Percentiles rank a stretch among this genome's conserved stretches.
These are phyloP conservation scores for Pelodytes ibericus DNA, from an alignment of 2,797 vertebrate genomes.

Conservation along the genomic window DNA sequence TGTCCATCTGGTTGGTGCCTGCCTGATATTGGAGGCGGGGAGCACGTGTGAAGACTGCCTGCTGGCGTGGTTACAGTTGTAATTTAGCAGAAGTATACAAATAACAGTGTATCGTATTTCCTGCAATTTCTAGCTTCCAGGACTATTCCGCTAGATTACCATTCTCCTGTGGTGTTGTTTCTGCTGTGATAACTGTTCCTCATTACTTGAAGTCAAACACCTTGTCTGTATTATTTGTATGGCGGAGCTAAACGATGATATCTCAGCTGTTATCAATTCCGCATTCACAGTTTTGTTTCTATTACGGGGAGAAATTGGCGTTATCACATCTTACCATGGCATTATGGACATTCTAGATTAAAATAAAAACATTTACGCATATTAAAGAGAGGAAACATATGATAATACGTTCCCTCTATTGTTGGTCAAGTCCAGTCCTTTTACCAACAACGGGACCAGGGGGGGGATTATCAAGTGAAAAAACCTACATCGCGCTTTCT, in stretches of 20 bases:
- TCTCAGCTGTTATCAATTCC: background rate
- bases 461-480: too few species aligned
- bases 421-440: too few species aligned
- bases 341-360: too few species aligned
- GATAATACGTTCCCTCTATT: too few species aligned
- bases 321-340: background rate
- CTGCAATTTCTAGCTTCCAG: background rate
- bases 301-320: background rate
- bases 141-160: background rate
- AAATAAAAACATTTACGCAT: too few species aligned
- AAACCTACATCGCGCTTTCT: too few species aligned
- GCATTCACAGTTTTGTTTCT: background rate
- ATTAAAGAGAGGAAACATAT: too few species aligned
- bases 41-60: background rate
- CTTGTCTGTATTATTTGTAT: background rate
- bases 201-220: background rate
- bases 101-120: constrained; percentile 2
- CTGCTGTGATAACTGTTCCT: background rate
- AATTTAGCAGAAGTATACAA: constrained; percentile 15
- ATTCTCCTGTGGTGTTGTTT: background rate
- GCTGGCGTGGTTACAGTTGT: background rate
- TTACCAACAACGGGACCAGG: too few species aligned
- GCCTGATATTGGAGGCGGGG: background rate
- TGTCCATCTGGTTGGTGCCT: constrained; percentile 22
- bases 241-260: too few species aligned